Percentiles rank a stretch among this genome's conserved stretches.
These are phyloP conservation scores for Caenorhabditis virilis DNA, from an alignment of 2,888 invertebrate genomes.

Conservation along the genomic window DNA sequence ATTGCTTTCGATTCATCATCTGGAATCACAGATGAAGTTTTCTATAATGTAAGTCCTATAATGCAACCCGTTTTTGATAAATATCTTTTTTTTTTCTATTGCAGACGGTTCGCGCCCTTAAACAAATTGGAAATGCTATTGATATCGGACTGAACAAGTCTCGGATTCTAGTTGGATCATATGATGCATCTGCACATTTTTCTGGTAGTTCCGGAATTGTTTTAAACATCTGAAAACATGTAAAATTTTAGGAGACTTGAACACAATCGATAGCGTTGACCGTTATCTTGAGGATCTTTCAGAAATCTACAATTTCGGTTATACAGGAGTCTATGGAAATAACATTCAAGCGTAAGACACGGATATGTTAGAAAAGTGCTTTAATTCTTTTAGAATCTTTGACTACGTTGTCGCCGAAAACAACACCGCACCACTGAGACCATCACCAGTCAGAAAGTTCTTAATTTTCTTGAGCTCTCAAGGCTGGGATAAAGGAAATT, in stretches of 20 bases:
- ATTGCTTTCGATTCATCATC: constrained; percentile 40
- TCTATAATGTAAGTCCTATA: constrained; percentile 17
- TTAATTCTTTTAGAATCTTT: constrained; percentile 11
- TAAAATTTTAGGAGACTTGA: constrained; percentile 27
- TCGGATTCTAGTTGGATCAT: constrained; percentile 26
- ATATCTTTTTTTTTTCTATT: constrained; percentile 2
- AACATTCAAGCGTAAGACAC: constrained; percentile 40
- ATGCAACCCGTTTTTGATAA: not conserved
- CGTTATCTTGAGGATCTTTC: constrained; percentile 14
- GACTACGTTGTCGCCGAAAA: constrained; percentile 17
- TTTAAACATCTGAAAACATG: too few species aligned
- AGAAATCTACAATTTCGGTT: constrained; percentile 25
- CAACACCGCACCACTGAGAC: constrained; percentile 20
- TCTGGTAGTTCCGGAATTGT: too few species aligned
- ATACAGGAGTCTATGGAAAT: constrained; percentile 44
- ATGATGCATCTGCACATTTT: constrained; percentile 23
- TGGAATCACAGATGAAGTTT: constrained; percentile 24
- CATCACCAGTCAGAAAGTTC: constrained; percentile 24
- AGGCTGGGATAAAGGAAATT: constrained; percentile 48
- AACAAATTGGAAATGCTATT: constrained; percentile 13
- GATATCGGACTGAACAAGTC: constrained; percentile 15
- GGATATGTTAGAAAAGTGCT: not conserved
- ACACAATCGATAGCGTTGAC: constrained; percentile 20
- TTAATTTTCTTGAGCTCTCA: constrained; percentile 33
- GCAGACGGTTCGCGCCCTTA: constrained; percentile 20